phyloP scores from a whole-genome alignment of 2,797 vertebrate species.

The Bucorvus abyssinicus region DNA sequence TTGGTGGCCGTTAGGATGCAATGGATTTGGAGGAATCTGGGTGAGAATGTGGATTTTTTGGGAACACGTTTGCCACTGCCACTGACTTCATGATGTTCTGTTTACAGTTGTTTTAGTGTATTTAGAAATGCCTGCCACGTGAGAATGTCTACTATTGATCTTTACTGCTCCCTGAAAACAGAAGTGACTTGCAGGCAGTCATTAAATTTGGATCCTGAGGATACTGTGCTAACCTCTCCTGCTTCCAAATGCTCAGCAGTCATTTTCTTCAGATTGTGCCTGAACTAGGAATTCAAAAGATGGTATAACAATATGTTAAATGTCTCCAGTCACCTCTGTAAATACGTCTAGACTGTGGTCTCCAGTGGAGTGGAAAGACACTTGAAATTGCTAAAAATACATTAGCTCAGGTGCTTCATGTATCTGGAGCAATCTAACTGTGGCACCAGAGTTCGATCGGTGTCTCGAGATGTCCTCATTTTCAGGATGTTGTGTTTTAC shows the following conservation, averaged over 20 bases:
- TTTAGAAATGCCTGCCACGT: not conserved
- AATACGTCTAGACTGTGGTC: not conserved
- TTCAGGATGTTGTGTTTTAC: slow-evolving; percentile 14
- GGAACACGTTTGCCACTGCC: not conserved
- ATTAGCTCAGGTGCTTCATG: not conserved
- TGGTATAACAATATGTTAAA: not conserved
- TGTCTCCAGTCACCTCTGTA: slow-evolving; percentile 6
- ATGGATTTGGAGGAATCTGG: not conserved
- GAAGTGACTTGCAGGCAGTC: slow-evolving; percentile 1
- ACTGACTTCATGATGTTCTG: not conserved
- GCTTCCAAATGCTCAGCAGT: slow-evolving; percentile 36
- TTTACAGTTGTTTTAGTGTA: not conserved
- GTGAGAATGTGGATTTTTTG: not conserved
- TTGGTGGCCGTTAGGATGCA: not conserved
- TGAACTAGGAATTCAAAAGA: slow-evolving; percentile 6
- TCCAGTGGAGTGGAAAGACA: slow-evolving; percentile 32
- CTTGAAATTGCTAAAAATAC: slow-evolving; percentile 7
- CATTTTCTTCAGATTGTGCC: not conserved
- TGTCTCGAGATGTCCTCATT: not conserved
- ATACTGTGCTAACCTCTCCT: not conserved
- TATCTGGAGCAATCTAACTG: slow-evolving; percentile 4
- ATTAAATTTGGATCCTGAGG: slow-evolving; percentile 25
- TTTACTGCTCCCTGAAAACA: slow-evolving; percentile 1
- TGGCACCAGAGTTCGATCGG: not conserved
- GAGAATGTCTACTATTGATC: not conserved